Percentiles rank a stretch among this genome's conserved stretches.
These are phyloP conservation scores for Neodiprion virginianus DNA, from an alignment of 1,140 invertebrate genomes.

Conservation along the genomic window DNA sequence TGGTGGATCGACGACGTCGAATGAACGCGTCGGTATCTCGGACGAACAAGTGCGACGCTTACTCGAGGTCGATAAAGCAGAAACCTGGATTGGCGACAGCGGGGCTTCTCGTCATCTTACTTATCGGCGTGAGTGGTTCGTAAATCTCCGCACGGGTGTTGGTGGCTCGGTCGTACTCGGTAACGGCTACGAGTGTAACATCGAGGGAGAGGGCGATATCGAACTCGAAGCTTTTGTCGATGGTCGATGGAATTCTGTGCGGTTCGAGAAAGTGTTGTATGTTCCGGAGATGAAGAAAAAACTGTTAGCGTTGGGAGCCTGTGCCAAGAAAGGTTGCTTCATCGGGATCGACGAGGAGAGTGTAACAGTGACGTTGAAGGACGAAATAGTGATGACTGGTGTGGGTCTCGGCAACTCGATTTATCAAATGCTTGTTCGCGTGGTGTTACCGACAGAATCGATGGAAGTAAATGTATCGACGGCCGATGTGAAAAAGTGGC, in stretches of 20 bases:
- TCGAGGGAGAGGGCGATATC: conserved; percentile 3
- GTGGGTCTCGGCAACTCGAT: background rate
- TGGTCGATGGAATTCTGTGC: background rate
- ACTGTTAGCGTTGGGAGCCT: background rate
- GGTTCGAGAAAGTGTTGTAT: background rate
- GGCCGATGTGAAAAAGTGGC: conserved; percentile 25
- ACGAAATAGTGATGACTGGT: background rate
- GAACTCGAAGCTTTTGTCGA: background rate
- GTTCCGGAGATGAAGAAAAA: background rate
- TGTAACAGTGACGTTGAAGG: background rate
- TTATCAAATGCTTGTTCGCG: background rate
- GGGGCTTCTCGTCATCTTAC: conserved; percentile 29
- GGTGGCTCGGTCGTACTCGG: conserved; percentile 27
- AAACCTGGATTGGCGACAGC: conserved; percentile 30
- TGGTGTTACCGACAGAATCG: background rate
- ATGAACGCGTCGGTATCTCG: conserved; percentile 9
- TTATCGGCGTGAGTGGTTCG: conserved; percentile 32
- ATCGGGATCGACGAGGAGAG: background rate
- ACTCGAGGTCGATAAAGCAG: conserved; percentile 22
- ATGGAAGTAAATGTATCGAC: conserved; percentile 9
- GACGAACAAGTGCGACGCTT: conserved; percentile 3
- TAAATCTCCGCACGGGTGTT: conserved; percentile 14
- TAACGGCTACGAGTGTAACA: conserved; percentile 20
- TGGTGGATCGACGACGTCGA: background rate
- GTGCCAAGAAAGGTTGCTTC: background rate